Percentiles rank a stretch among this genome's conserved stretches.
These are phyloP conservation scores for Acleris emargana DNA, from an alignment of 2,888 invertebrate genomes.

Conservation along the genomic window DNA sequence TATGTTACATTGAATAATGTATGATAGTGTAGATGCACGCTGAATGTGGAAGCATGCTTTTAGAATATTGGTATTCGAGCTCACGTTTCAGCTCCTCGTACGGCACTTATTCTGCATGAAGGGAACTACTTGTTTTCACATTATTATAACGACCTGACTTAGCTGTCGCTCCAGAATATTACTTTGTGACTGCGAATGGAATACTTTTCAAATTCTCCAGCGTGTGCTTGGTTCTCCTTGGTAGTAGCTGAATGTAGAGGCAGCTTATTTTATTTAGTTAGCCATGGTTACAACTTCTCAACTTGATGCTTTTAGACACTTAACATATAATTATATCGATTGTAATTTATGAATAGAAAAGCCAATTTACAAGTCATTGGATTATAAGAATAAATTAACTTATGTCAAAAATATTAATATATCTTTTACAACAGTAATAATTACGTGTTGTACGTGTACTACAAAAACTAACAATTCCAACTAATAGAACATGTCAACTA, in stretches of 20 bases:
- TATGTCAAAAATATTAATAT: too few relatives aligned
- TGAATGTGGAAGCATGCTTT: conserved; percentile 42
- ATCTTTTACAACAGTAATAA: too few relatives aligned
- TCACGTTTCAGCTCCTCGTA: conserved; percentile 38
- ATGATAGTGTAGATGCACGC: conserved; percentile 32
- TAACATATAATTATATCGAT: too few relatives aligned
- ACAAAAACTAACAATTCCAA: too few relatives aligned
- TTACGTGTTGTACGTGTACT: too few relatives aligned
- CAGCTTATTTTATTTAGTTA: neutral
- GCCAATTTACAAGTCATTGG: too few relatives aligned
- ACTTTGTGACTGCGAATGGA: conserved; percentile 10
- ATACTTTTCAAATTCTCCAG: conserved; percentile 1
- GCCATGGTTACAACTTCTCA: too few relatives aligned
- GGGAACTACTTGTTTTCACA: conserved; percentile 38
- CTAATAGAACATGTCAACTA: too few relatives aligned
- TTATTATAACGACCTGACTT: conserved; percentile 28
- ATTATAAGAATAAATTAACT: too few relatives aligned
- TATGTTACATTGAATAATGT: conserved; percentile 37
- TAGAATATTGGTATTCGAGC: conserved; percentile 44
- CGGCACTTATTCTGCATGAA: conserved; percentile 37
- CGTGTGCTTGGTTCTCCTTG: neutral
- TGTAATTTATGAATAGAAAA: too few relatives aligned
- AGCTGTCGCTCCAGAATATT: conserved; percentile 19
- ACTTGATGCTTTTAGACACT: too few relatives aligned
- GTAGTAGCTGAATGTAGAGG: neutral